phyloP scores from a whole-genome alignment of 2,797 vertebrate species.

The Fringilla coelebs region DNA sequence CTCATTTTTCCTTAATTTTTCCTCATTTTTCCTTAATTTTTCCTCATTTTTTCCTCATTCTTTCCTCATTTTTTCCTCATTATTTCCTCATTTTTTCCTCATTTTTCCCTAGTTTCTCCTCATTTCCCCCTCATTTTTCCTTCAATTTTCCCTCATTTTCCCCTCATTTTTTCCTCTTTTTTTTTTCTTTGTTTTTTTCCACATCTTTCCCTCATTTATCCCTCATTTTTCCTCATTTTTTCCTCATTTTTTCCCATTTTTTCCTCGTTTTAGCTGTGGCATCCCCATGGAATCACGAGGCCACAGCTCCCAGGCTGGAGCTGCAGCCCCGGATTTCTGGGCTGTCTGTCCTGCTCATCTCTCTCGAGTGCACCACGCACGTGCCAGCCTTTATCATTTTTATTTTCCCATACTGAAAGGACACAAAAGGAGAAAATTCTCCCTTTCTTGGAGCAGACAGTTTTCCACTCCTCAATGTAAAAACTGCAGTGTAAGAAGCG shows the following conservation, averaged over 20 bases:
- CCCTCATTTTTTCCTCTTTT: too few relatives aligned
- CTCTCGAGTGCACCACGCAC: not conserved
- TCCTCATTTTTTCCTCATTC: too few relatives aligned
- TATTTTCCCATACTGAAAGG: not conserved
- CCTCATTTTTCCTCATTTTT: accelerated
- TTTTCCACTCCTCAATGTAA: not conserved
- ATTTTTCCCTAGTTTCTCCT: too few relatives aligned
- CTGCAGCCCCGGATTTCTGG: not conserved
- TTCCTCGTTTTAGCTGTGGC: accelerated
- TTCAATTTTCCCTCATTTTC: too few relatives aligned
- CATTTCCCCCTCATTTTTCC: too few relatives aligned
- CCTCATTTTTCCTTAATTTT: too few relatives aligned
- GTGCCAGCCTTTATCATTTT: not conserved
- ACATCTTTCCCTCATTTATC: too few relatives aligned
- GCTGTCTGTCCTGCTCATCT: not conserved
- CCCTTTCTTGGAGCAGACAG: not conserved
- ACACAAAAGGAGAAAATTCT: not conserved
- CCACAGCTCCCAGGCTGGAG: not conserved
- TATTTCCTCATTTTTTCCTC: too few relatives aligned
- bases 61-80: too few relatives aligned
- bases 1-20: too few relatives aligned
- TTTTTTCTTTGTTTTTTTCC: too few relatives aligned
- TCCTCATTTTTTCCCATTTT: too few relatives aligned
- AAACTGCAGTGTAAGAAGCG: not conserved
- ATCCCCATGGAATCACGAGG: accelerated